Conservation (phyloP, 2,113 vertebrate species). For the Mohoua ochrocephala region DNA sequence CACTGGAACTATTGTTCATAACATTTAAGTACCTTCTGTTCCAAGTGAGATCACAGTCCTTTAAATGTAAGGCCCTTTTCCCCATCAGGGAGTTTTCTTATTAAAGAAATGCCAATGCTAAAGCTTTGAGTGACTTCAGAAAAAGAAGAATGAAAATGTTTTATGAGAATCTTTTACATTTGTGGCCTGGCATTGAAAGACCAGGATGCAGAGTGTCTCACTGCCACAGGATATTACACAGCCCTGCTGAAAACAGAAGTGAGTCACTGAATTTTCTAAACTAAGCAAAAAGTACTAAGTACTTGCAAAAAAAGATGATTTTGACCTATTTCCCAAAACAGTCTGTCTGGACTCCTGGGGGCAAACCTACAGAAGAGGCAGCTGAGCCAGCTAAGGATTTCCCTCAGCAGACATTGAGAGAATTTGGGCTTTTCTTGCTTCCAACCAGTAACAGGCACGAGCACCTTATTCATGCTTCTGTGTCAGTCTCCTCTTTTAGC, state of each 20-base stretch:
- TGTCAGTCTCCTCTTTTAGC: neutral
- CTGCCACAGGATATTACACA: neutral
- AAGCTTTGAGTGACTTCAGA: neutral
- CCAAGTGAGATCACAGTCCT: neutral
- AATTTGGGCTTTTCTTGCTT: neutral
- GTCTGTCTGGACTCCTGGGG: neutral
- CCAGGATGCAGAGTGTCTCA: neutral
- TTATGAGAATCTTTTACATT: neutral
- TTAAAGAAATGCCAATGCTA: neutral
- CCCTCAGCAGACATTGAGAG: neutral
- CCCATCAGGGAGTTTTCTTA: neutral
- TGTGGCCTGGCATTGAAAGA: neutral
- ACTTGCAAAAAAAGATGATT: neutral
- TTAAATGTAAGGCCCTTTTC: neutral
- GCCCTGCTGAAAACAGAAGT: neutral
- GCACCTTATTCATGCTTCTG: neutral
- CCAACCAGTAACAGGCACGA: neutral
- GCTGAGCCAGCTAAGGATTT: neutral
- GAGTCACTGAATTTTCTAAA: neutral
- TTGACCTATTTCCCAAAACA: neutral
- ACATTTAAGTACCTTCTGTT: neutral
- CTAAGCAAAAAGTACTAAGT: neutral
- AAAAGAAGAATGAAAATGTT: neutral
- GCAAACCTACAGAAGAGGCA: neutral
- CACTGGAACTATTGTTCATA: neutral